Percentiles rank a stretch among this genome's conserved stretches.
phyloP scores from a whole-genome alignment of 2,797 vertebrate species.

The Setipinna tenuifilis region DNA sequence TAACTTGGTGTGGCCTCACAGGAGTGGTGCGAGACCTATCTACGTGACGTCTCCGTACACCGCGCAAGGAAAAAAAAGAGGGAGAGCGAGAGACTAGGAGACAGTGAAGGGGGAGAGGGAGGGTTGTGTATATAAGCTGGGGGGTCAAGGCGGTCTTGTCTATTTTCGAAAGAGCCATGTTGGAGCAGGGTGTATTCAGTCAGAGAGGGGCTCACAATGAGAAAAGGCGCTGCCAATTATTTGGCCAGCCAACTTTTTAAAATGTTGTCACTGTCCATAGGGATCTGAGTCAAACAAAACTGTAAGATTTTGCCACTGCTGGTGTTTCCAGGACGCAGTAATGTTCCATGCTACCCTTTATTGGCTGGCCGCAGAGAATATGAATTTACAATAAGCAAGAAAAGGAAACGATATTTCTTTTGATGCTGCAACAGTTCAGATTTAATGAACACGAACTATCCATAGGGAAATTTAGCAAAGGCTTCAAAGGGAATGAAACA shows the following conservation, averaged over 20 bases:
- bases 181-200: conserved; percentile 60
- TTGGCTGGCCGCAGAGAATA: background rate
- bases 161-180: conserved; percentile 75
- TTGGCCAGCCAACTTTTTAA: background rate
- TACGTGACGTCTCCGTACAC: conserved; percentile 60
- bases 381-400: background rate
- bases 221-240: background rate
- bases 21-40: conserved; percentile 58
- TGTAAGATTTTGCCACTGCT: background rate
- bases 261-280: background rate
- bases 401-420: background rate
- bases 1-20: conserved; percentile 56
- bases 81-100: conserved; percentile 29
- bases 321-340: background rate
- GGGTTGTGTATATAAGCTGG: conserved; percentile 13
- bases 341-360: background rate
- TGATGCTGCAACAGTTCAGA: background rate
- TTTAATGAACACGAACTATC: background rate
- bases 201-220: conserved; percentile 23
- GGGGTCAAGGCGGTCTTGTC: conserved; percentile 56
- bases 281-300: background rate
- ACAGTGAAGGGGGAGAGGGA: conserved; percentile 32
- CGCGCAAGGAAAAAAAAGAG: conserved; percentile 56
- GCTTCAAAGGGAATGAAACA: background rate
- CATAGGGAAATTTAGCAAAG: background rate